Percentiles rank a stretch among this genome's conserved stretches.
These are phyloP conservation scores for Mormyrus proboscirostris DNA, from an alignment of 2,797 vertebrate species.

Conservation along the genomic window DNA sequence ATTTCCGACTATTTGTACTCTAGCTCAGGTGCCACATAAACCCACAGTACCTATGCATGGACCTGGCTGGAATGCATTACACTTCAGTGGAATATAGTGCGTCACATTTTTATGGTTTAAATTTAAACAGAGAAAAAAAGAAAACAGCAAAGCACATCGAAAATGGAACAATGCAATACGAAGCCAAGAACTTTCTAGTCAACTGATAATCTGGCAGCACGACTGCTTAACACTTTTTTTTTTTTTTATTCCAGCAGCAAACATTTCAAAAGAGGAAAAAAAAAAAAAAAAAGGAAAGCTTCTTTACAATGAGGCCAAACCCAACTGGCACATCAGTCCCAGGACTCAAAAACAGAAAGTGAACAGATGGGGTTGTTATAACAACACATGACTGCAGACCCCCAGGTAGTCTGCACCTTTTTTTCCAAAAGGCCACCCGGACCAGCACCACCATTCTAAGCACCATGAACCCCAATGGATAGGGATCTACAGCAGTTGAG, in stretches of 20 bases:
- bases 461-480: conserved; percentile 19
- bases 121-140: conserved; percentile 5
- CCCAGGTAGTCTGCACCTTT: not conserved
- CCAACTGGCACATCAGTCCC: not conserved
- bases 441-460: conserved; percentile 9
- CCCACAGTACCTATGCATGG: not conserved
- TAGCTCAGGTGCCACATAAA: not conserved
- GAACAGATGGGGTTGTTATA: conserved; percentile 5
- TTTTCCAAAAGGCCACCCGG: not conserved
- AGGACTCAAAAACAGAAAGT: not conserved
- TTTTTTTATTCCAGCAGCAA: conserved; percentile 8
- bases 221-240: not conserved
- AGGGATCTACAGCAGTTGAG: conserved; percentile 19
- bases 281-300: not conserved
- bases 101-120: conserved; percentile 7
- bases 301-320: not conserved
- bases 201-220: not conserved
- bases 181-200: not conserved
- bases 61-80: not conserved
- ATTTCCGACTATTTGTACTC: not conserved
- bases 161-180: not conserved
- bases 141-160: not conserved
- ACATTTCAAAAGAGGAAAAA: not conserved
- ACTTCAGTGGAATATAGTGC: conserved; percentile 11
- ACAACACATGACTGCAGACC: not conserved